A percentile compares a stretch with the other conserved stretches of the same genome.
These are phyloP conservation scores for Stenchaetothrips biformis DNA, from an alignment of 2,888 invertebrate species.

Conservation along the genomic window DNA sequence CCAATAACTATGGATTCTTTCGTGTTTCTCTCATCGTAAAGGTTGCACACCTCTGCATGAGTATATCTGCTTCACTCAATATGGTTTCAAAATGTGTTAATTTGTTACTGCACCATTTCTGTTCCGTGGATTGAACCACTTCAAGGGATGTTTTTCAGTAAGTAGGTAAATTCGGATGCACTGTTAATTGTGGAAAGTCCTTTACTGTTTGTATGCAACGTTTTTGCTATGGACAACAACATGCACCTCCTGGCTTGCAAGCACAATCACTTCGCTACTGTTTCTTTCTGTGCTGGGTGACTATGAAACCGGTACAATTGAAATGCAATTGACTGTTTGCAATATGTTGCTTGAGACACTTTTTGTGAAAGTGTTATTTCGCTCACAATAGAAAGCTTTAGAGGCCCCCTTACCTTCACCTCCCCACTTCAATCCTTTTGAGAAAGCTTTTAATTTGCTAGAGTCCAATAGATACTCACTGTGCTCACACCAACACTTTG, in stretches of 20 bases:
- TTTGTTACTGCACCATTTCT: conserved; percentile 52
- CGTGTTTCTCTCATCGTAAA: background rate
- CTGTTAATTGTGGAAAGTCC: conserved; percentile 41
- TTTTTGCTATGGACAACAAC: conserved; percentile 33
- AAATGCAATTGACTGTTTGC: background rate
- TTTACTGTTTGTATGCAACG: conserved; percentile 41
- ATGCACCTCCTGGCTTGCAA: conserved; percentile 11
- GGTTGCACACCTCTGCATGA: conserved; percentile 20
- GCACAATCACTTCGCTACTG: background rate
- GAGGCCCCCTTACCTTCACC: too few relatives aligned
- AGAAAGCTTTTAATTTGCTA: too few relatives aligned
- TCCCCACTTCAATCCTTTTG: too few relatives aligned
- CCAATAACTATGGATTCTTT: conserved; percentile 23
- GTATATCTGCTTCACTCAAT: conserved; percentile 12
- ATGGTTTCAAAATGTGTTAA: conserved; percentile 50
- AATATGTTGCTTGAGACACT: conserved; percentile 27
- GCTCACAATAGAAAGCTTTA: too few relatives aligned
- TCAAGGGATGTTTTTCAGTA: conserved; percentile 70
- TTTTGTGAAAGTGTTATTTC: conserved; percentile 17
- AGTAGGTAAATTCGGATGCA: conserved; percentile 49
- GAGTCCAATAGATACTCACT: too few relatives aligned
- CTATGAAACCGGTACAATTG: too few relatives aligned
- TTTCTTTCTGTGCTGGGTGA: too few relatives aligned
- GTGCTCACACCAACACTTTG: too few relatives aligned
- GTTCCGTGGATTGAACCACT: conserved; percentile 61